These are phyloP conservation scores for Bungarus multicinctus DNA, from an alignment of 2,113 vertebrate genomes.

Conservation along the genomic window DNA sequence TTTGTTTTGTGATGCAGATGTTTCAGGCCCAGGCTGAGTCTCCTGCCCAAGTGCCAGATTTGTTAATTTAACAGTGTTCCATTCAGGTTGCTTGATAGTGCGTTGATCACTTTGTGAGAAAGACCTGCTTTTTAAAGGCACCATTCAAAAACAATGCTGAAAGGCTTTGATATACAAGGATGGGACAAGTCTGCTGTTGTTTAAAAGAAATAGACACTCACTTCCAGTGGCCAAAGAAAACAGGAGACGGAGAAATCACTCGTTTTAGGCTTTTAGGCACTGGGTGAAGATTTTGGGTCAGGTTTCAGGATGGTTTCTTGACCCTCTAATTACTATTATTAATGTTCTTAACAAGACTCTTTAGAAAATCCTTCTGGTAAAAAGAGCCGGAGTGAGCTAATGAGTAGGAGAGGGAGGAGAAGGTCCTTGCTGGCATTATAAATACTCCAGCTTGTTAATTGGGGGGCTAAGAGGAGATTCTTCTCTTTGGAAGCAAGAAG, in stretches of 20 bases:
- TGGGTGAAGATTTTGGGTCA: conserved; percentile 66
- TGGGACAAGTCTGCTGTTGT: conserved; percentile 46
- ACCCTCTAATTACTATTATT: conserved; percentile 70
- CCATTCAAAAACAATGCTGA: conserved; percentile 45
- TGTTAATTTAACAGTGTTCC: neutral
- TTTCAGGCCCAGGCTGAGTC: neutral
- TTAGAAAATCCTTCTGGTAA: conserved; percentile 65
- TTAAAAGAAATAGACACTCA: conserved; percentile 52
- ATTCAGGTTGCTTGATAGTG: neutral
- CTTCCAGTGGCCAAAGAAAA: conserved; percentile 38
- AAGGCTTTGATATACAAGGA: conserved; percentile 41
- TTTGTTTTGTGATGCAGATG: neutral
- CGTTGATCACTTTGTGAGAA: conserved; percentile 14
- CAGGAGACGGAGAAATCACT: conserved; percentile 49
- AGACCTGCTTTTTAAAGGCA: conserved; percentile 33
- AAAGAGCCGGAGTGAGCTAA: conserved; percentile 63
- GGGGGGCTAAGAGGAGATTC: conserved; percentile 38
- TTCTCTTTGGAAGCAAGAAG: conserved; percentile 31
- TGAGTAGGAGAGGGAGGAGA: conserved; percentile 64
- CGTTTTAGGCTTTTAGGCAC: conserved; percentile 67
- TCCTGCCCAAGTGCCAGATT: neutral
- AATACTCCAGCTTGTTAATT: conserved; percentile 61
- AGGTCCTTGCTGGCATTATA: conserved; percentile 63
- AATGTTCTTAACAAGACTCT: conserved; percentile 61
- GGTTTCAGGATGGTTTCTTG: conserved; percentile 69